A percentile compares a stretch with the other conserved stretches of the same genome.
These are phyloP conservation scores for Podarcis raffonei DNA, from an alignment of 2,113 vertebrate species.

Conservation along the genomic window DNA sequence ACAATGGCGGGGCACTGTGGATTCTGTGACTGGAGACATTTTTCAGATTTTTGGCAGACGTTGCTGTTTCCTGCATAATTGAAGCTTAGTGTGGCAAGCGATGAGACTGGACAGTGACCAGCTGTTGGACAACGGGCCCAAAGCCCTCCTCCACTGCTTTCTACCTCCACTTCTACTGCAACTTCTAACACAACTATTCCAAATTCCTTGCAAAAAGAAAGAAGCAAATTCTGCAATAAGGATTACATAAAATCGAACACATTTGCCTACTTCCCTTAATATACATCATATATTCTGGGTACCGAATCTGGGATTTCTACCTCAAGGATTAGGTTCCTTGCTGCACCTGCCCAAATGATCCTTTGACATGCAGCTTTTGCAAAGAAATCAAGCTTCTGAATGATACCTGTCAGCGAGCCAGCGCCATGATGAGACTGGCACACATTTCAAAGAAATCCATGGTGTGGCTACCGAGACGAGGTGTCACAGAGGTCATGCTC, in stretches of 20 bases:
- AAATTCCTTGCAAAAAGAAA: neutral
- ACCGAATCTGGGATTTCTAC: neutral
- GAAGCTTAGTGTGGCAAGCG: neutral
- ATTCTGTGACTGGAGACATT: neutral
- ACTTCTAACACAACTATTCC: neutral
- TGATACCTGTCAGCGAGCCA: conserved; percentile 85
- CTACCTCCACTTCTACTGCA: neutral
- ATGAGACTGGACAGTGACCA: neutral
- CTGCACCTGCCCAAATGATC: neutral
- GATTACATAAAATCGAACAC: neutral
- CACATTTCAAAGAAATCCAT: conserved; percentile 99
- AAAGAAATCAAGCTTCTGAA: neutral
- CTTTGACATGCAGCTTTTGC: neutral
- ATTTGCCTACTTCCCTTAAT: neutral
- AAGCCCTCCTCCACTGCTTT: neutral
- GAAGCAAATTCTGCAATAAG: neutral
- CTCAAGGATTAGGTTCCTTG: neutral
- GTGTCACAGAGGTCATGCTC: conserved; percentile 75
- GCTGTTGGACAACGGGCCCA: neutral
- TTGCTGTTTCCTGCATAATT: neutral
- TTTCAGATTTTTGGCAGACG: conserved; percentile 12
- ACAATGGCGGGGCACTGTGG: neutral
- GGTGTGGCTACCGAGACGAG: conserved; percentile 93
- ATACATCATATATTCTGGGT: neutral
- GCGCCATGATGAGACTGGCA: conserved; percentile 94